These are phyloP conservation scores for Micrasema longulum DNA, from an alignment of 1,140 invertebrate species.

Conservation along the genomic window DNA sequence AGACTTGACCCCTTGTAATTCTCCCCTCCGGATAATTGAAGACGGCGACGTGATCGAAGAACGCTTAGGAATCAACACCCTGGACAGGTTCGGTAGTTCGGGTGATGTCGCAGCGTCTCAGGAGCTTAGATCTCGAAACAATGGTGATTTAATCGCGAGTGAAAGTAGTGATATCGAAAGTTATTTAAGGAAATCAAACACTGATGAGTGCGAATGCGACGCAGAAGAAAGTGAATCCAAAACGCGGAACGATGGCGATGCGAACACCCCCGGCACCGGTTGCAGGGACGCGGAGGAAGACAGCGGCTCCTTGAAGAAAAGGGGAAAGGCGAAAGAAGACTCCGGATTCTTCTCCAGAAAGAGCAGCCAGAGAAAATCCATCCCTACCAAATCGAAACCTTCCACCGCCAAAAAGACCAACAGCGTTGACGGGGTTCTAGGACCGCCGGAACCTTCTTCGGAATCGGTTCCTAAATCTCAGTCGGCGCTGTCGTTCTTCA, in stretches of 20 bases:
- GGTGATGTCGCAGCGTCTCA: conserved; percentile 23
- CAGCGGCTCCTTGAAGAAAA: conserved; percentile 35
- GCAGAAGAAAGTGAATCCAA: conserved; percentile 6
- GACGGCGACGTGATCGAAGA: conserved; percentile 20
- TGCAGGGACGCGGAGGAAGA: conserved; percentile 1
- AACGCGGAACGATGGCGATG: not conserved
- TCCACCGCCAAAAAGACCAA: conserved; percentile 53
- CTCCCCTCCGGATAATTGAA: conserved; percentile 29
- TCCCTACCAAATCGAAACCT: conserved; percentile 62
- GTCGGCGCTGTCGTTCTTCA: conserved; percentile 63
- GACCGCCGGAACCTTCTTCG: conserved; percentile 54
- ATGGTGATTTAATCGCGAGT: conserved; percentile 32
- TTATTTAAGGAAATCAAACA: conserved; percentile 38
- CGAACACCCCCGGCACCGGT: not conserved
- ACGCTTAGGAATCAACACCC: not conserved
- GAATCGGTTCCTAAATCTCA: conserved; percentile 56
- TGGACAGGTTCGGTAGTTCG: conserved; percentile 3
- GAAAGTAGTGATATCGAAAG: conserved; percentile 38
- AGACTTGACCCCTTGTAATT: not conserved
- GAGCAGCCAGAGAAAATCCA: conserved; percentile 64
- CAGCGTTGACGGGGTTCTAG: conserved; percentile 57
- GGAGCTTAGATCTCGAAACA: conserved; percentile 34
- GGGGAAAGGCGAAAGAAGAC: conserved; percentile 55
- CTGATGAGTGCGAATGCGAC: conserved; percentile 1
- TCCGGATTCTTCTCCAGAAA: conserved; percentile 62